phyloP scores from a whole-genome alignment of 2,113 vertebrate genomes.

The Syrmaticus mikado region DNA sequence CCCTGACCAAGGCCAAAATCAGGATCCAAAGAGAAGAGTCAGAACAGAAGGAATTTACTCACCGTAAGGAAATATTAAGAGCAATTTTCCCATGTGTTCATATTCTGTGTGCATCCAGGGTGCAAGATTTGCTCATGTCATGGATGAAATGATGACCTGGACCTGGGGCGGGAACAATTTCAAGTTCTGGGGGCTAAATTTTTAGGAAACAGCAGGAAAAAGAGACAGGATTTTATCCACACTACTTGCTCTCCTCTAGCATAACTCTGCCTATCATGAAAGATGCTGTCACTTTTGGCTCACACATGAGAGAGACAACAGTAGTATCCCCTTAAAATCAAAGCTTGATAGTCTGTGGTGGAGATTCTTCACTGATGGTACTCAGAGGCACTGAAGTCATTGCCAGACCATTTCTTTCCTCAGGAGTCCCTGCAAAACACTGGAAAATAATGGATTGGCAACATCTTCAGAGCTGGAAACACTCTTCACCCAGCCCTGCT shows the following conservation, averaged over 20 bases:
- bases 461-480: background rate
- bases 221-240: background rate
- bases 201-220: fast-evolving
- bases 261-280: background rate
- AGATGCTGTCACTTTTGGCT: background rate
- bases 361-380: background rate
- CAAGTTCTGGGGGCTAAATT: background rate
- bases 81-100: fast-evolving
- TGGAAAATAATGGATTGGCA: background rate
- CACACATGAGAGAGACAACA: background rate
- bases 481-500: background rate
- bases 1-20: background rate
- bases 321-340: background rate
- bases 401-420: background rate
- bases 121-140: fast-evolving
- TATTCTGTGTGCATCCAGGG: background rate
- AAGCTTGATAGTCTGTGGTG: background rate
- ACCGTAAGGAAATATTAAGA: background rate
- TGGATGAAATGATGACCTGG: background rate
- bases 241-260: background rate
- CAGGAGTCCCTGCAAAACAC: background rate
- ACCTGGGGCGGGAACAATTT: background rate
- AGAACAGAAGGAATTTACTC: fast-evolving
- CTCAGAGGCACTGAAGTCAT: background rate
- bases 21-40: background rate